Evolutionary conservation across 2,888 invertebrate genomes (phyloP).

Genomic region (Leptinotarsa peninsularis): DNA sequence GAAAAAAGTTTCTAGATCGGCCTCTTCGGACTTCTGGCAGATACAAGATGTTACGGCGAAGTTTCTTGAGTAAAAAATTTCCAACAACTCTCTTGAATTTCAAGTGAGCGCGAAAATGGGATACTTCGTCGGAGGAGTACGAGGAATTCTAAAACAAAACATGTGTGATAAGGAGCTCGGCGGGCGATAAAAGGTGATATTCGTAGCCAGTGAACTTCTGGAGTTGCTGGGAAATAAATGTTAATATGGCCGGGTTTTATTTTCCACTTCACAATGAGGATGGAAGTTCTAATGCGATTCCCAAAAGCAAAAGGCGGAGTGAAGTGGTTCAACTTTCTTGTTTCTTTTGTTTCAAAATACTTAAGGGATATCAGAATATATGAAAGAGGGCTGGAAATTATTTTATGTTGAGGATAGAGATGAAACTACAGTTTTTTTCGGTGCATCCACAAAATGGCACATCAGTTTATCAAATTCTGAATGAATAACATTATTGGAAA

Average conservation of each 20-base stretch:
- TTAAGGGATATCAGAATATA: too few relatives aligned
- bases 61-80: slow-evolving; percentile 58
- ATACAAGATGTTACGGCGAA: slow-evolving; percentile 58
- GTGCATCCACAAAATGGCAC: too few relatives aligned
- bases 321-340: neutral
- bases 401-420: too few relatives aligned
- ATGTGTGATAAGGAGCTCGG: slow-evolving; percentile 38
- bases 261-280: neutral
- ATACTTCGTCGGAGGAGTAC: slow-evolving; percentile 41
- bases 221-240: slow-evolving; percentile 17
- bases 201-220: slow-evolving; percentile 15
- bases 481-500: too few relatives aligned
- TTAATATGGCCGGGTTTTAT: slow-evolving; percentile 16
- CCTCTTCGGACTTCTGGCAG: slow-evolving; percentile 47
- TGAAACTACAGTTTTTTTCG: too few relatives aligned
- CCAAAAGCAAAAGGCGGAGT: neutral
- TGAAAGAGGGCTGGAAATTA: too few relatives aligned
- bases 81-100: slow-evolving; percentile 55
- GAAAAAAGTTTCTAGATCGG: slow-evolving; percentile 53
- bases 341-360: neutral
- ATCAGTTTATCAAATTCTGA: too few relatives aligned
- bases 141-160: slow-evolving; percentile 45
- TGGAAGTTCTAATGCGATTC: neutral
- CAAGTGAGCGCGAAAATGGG: slow-evolving; percentile 49
- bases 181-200: slow-evolving; percentile 25